Evolutionary conservation across 2,113 vertebrate species (phyloP).

Genomic region (Ariopsis seemanni): DNA sequence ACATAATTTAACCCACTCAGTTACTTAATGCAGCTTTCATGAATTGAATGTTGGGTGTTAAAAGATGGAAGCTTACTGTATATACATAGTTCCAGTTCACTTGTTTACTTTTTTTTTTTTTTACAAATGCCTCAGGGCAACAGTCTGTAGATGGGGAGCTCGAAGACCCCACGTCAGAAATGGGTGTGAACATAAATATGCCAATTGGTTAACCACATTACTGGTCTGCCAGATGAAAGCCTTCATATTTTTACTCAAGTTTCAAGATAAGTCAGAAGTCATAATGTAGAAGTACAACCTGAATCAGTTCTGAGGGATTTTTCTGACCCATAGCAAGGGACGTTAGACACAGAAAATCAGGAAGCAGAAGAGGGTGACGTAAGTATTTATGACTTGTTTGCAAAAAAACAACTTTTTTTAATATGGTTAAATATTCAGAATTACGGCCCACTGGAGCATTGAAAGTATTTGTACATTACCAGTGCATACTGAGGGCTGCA

Average conservation of each 20-base stretch:
- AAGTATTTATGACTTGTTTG: slow-evolving; percentile 3
- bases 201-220: not conserved
- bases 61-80: not conserved
- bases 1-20: not conserved
- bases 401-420: not conserved
- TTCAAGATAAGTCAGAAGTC: not conserved
- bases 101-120: not conserved
- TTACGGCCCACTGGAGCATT: not conserved
- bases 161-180: slow-evolving; percentile 1
- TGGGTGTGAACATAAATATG: slow-evolving; percentile 34
- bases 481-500: not conserved
- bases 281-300: slow-evolving; percentile 23
- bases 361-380: slow-evolving; percentile 45
- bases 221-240: not conserved
- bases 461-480: not conserved
- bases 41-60: not conserved
- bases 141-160: not conserved
- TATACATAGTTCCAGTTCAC: not conserved
- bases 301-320: slow-evolving; percentile 26
- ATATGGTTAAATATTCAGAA: not conserved
- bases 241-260: not conserved
- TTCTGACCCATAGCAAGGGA: slow-evolving; percentile 1
- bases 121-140: not conserved
- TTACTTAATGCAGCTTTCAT: not conserved
- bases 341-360: slow-evolving; percentile 6